Evolutionary conservation across 2,113 vertebrate species (phyloP).

Genomic region (Oryzias curvinotus): DNA sequence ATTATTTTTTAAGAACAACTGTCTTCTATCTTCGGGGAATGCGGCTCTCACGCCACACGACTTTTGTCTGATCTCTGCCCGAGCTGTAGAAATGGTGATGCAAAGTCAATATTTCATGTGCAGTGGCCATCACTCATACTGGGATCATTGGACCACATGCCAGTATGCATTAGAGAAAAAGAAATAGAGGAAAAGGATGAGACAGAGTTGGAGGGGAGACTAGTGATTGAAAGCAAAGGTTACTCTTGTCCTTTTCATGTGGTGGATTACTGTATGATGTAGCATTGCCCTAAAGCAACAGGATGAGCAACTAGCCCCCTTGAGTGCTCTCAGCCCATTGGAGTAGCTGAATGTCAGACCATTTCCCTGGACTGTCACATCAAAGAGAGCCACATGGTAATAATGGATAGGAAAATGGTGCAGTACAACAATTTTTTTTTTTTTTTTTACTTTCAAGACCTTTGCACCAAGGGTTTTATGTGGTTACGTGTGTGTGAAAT

Average conservation of each 20-base stretch:
- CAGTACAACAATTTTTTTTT: neutral
- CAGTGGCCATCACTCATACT: slow-evolving; percentile 34
- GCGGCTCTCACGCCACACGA: slow-evolving; percentile 8
- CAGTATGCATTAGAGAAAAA: slow-evolving; percentile 8
- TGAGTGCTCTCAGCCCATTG: slow-evolving; percentile 14
- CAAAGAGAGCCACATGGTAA: slow-evolving; percentile 29
- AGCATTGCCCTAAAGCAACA: slow-evolving; percentile 22
- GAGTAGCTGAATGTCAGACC: slow-evolving; percentile 25
- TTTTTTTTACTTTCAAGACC: neutral
- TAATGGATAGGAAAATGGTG: slow-evolving; percentile 6
- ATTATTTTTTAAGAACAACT: slow-evolving; percentile 15
- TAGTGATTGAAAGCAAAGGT: slow-evolving; percentile 40
- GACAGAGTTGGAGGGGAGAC: slow-evolving; percentile 4
- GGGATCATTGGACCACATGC: slow-evolving; percentile 17
- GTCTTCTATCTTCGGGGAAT: slow-evolving; percentile 26
- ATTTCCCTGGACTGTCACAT: slow-evolving; percentile 34
- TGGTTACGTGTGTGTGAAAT: neutral
- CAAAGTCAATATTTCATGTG: slow-evolving; percentile 34
- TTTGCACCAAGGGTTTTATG: slow-evolving; percentile 3
- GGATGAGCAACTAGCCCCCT: slow-evolving; percentile 10
- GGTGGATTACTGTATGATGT: slow-evolving; percentile 27
- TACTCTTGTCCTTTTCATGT: slow-evolving; percentile 39
- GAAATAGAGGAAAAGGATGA: slow-evolving; percentile 10
- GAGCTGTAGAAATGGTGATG: slow-evolving; percentile 41
- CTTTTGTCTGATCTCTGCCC: slow-evolving; percentile 24